A percentile compares a stretch with the other conserved stretches of the same genome.
phyloP scores from a whole-genome alignment of 2,797 vertebrate species.

The Tamandua tetradactyla region DNA sequence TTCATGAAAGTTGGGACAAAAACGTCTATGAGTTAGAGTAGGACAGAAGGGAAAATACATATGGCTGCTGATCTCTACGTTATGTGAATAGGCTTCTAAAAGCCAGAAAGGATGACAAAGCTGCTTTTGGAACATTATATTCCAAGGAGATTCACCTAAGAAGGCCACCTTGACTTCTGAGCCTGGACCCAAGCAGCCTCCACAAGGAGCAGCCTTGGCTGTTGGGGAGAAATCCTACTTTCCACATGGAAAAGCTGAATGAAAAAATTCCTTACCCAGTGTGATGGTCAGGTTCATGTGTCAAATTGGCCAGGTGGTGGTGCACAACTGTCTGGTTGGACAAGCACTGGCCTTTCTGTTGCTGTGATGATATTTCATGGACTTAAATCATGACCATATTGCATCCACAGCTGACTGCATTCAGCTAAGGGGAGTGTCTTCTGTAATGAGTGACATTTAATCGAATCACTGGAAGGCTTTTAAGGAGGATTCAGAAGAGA shows the following conservation, averaged over 20 bases:
- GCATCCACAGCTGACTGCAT: too few relatives aligned
- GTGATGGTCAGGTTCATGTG: too few relatives aligned
- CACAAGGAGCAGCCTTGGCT: neutral
- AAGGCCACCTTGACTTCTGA: neutral
- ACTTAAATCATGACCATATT: too few relatives aligned
- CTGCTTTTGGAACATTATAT: slow-evolving; percentile 12
- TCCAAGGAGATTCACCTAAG: neutral
- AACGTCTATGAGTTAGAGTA: neutral
- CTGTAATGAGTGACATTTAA: too few relatives aligned
- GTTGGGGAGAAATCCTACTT: neutral
- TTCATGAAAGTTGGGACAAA: neutral
- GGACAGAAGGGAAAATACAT: neutral
- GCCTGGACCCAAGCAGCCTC: neutral
- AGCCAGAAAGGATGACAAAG: neutral
- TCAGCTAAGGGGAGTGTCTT: too few relatives aligned
- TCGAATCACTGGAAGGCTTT: too few relatives aligned
- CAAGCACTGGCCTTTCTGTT: too few relatives aligned
- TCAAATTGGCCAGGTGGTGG: too few relatives aligned
- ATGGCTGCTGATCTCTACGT: neutral
- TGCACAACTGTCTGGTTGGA: too few relatives aligned
- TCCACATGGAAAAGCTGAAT: neutral
- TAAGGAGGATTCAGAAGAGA: too few relatives aligned
- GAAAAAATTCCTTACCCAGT: neutral
- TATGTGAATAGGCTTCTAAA: neutral
- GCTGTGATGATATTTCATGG: too few relatives aligned